phyloP scores from a whole-genome alignment of 2,888 invertebrate species.

The Athrips mouffetella region DNA sequence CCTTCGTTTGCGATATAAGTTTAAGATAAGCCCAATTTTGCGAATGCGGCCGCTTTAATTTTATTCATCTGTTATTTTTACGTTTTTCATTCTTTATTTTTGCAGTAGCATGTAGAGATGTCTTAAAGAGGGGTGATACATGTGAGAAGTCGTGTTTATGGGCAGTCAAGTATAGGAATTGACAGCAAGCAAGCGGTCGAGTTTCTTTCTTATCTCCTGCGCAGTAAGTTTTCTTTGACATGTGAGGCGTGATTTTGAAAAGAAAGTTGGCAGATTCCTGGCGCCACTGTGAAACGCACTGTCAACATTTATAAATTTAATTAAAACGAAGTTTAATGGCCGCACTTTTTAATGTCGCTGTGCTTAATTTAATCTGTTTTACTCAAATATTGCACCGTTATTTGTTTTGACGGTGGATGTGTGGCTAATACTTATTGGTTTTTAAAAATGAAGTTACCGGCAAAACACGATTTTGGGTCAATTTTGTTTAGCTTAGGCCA shows the following conservation, averaged over 20 bases:
- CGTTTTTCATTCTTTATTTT: constrained; percentile 31
- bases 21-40: constrained; percentile 50
- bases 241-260: constrained; percentile 15
- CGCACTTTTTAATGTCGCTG: not conserved
- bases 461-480: too few species aligned
- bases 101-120: constrained; percentile 43
- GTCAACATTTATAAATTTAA: constrained; percentile 8
- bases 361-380: not conserved
- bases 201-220: constrained; percentile 33
- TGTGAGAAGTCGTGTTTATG: constrained; percentile 45
- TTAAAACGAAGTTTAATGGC: not conserved
- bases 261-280: constrained; percentile 13
- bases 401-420: not conserved
- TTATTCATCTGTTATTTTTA: constrained; percentile 29
- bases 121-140: constrained; percentile 46
- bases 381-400: not conserved
- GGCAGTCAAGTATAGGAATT: constrained; percentile 43
- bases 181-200: constrained; percentile 33
- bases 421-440: too few species aligned
- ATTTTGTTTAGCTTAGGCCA: too few species aligned
- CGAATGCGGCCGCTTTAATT: constrained; percentile 40
- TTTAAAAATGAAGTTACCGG: too few species aligned
- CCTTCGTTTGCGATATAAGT: constrained; percentile 41
- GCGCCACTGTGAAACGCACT: constrained; percentile 5
- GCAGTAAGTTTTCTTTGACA: constrained; percentile 15